Base-by-base conservation (phyloP, 2,797 vertebrate genomes). In the Myotis planiceps region DNA sequence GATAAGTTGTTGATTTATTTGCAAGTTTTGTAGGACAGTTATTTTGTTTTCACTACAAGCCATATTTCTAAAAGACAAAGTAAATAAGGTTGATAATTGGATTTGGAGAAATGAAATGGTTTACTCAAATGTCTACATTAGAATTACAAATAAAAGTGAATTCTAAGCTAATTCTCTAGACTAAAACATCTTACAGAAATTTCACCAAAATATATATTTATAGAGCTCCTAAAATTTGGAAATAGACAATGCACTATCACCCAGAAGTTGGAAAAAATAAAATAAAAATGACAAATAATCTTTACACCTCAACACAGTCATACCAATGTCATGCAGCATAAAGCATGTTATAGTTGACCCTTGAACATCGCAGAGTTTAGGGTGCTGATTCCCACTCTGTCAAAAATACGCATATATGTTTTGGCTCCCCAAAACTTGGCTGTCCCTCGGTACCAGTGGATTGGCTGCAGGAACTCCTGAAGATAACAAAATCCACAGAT, bases 1-100 rank as follows among this genome's bases (percentile, higher is more conserved):
- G 97, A 97, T 81, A 98, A 98, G 95, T 96, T 87, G 89, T 97
- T 95, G 97, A 97, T 98, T 97, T 98, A 97, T 98, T 98, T 98
- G 93, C 94, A 97, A 97, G 89, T 96, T 98, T 98, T 97, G 87
- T 94, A 96, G 95, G 96, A 94, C 37, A 96, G 49, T 88, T 91
- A 93, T 82, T 97, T 97, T 96, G 9, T 68, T 82, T 63, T 47
- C 37, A 72, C 47, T 78, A 81, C 79, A 94, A 92, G 12, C 1
- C 8, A 34, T 23, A 69, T 37, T 93, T 92, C 39, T 68, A 89
- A 92, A 65, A 87, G 37, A 27, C 68, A 92, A 80, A 75, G 9
- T 69, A 92, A 96, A 89, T 58, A 92, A 81, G 25, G 1, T n/a
- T 83, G 32, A 15, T 9, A 53, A 68, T 10, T 80, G 19, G 3